Evolutionary conservation across 2,113 vertebrate genomes (phyloP), one percentile per base, ranked within the genome.

Genomic region (Lepus americanus): DNA sequence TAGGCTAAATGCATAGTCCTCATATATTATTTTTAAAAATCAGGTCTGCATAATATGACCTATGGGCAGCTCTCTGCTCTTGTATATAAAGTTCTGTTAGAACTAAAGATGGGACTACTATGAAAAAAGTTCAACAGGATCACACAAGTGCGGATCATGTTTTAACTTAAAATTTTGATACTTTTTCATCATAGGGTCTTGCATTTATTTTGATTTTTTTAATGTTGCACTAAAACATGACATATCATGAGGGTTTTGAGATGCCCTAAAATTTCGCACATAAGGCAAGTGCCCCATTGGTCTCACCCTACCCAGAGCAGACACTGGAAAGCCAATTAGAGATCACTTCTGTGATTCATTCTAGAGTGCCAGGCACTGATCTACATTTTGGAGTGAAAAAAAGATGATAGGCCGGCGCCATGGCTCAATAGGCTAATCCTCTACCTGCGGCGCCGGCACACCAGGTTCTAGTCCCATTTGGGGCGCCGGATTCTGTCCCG

Each of bases 291-390:
- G 20, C 22, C 55, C 86, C 27, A 55, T 4, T 73, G 81, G 51
- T 36, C 51, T 87, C 59, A 74, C 13, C 19, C 19, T 67, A 51
- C 29, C 29, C 55, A 86, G 12, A 74, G 36, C 61, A 95, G 36
- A 87, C 61, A 69, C 12, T 53, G 14, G 72, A 87, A 87, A 9
- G 36, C 6, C 19, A 82, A 66, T 59, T 66, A 66, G 63, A 70
- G 8, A 63, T 87, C 73, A 90, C 53, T 90, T 33, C 29, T 29
- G 8, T 81, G 39, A 91, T 66, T 87, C 49, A 84, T 22, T 89
- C 66, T 67, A 80, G 53, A 55, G 17, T 66, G 22, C 5, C 64
- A 80, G 27, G 36, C 31, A 89, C 63, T 25, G 5, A 61, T 83
- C 29, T 78, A 19, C 36, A 16, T 22, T 49, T 1, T 33, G 12